Base-by-base conservation (phyloP, 2,797 vertebrate species). In the Darevskia nairensis region DNA sequence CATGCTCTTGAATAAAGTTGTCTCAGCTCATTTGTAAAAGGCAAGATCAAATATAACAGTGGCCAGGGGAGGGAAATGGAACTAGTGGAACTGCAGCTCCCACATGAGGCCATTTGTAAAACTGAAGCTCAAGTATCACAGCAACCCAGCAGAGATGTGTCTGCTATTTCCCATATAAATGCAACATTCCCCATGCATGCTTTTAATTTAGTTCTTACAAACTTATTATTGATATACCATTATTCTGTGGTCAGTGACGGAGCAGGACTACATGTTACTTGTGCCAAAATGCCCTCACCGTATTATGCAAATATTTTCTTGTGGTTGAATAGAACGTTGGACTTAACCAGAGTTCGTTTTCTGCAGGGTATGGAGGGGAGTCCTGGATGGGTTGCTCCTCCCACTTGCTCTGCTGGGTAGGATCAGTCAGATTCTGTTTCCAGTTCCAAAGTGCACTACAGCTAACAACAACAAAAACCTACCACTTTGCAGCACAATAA, bases 71-170 rank as follows among this genome's bases (percentile, higher is more conserved):
- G 32, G n/a, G 72, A 13, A 3, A 19, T 32, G 32, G n/a, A 44
- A 71, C 84, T 64, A 3, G 9, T 80, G 29, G 82, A 80, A 59
- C 59, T 75, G 61, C 41, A 89, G 88, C 83, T 85, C 88, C 83
- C 77, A 74, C 88, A 75, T 81, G 88, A 89, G 88, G 88, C 83
- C 55, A 41, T 10, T 81, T 89, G 68, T 32, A 80, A 68, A 85
- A 89, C 8, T 85, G 83, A 81, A 89, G 21, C 41, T 77, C 41
- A 8, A 29, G 19, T 39, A 23, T 46, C 29, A n/a, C 55, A n/a
- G 35, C 4, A 78, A 23, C 15, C 10, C n/a, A 15, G 8, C 41
- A 25, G 3, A 59, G 4, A 27, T 35, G 23, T 21, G n/a, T 32
- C 6, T 68, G 66, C 8, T 25, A 35, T 75, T 79, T 59, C 59